Conservation (phyloP, 2,113 vertebrate species). For the Dicerorhinus sumatrensis region DNA sequence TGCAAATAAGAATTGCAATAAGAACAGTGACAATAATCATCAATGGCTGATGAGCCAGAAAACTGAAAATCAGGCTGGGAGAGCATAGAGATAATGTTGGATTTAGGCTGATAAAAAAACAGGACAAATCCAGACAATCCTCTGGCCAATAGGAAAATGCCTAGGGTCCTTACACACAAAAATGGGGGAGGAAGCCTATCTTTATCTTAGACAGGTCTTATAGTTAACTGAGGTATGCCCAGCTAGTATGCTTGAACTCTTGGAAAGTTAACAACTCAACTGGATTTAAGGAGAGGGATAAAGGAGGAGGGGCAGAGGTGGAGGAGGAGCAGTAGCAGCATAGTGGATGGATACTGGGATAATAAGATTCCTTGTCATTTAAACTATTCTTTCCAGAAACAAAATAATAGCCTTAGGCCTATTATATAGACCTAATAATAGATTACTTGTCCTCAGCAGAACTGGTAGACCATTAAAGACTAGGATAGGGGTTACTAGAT, state of each 20-base stretch:
- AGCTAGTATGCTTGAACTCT: neutral
- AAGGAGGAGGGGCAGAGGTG: neutral
- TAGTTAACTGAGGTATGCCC: neutral
- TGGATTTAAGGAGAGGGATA: neutral
- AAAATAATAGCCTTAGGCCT: neutral
- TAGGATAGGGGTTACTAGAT: neutral
- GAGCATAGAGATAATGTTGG: neutral
- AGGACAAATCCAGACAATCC: neutral
- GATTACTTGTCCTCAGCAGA: neutral
- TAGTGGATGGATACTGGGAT: neutral
- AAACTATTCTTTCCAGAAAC: neutral
- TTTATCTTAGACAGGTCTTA: neutral
- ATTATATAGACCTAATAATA: no score
- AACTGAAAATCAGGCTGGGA: neutral
- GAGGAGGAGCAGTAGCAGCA: neutral
- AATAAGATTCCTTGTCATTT: neutral
- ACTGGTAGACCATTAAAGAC: neutral
- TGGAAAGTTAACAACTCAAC: neutral
- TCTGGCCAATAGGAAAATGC: neutral
- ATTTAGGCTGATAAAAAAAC: neutral
- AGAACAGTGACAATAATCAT: neutral
- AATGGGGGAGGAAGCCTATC: no score
- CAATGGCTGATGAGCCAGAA: neutral
- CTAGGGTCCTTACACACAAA: neutral
- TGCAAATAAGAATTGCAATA: neutral